Evolutionary conservation across 1,140 invertebrate genomes (phyloP).

Genomic region (Mamestra configurata): DNA sequence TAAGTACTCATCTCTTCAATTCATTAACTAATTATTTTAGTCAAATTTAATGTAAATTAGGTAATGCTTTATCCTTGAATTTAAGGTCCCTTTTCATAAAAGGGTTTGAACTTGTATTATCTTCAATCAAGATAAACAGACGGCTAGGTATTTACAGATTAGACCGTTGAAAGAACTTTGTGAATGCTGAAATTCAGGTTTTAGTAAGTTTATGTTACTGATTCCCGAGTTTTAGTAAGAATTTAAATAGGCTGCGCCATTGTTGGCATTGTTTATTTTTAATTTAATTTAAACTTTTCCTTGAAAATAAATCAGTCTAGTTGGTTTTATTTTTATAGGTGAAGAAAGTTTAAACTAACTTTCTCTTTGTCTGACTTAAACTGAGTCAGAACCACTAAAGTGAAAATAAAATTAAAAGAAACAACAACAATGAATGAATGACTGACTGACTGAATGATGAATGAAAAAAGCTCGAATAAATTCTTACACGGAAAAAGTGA

Average conservation of each 20-base stretch:
- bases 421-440: too few relatives aligned
- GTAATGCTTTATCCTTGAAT: neutral
- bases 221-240: neutral
- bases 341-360: too few relatives aligned
- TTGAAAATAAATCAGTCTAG: neutral
- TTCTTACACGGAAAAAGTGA: too few relatives aligned
- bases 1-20: neutral
- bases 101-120: neutral
- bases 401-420: too few relatives aligned
- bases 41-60: constrained; percentile 8
- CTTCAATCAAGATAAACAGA: constrained; percentile 18
- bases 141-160: constrained; percentile 26
- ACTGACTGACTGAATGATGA: too few relatives aligned
- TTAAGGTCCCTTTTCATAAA: neutral
- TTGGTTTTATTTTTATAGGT: neutral
- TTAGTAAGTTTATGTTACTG: neutral
- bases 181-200: constrained; percentile 10
- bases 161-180: constrained; percentile 24
- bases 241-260: neutral
- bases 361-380: too few relatives aligned
- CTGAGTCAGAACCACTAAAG: too few relatives aligned
- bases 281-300: neutral
- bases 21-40: constrained; percentile 14
- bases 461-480: too few relatives aligned
- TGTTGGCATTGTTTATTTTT: neutral